phyloP scores from a whole-genome alignment of 2,888 invertebrate species.

The Tholera decimalis region DNA sequence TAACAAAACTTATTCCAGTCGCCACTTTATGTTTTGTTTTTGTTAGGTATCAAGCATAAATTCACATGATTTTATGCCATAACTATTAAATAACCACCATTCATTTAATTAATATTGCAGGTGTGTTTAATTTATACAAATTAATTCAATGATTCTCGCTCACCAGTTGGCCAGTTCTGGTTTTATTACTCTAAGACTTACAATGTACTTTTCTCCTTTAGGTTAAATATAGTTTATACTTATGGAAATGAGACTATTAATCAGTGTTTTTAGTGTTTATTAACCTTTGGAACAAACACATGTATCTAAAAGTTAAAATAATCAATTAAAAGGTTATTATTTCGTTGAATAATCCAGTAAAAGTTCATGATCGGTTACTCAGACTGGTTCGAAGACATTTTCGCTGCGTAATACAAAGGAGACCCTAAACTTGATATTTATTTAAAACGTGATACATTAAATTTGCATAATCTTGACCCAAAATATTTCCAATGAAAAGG shows the following conservation, averaged over 20 bases:
- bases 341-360: background rate
- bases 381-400: background rate
- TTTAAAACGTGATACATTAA: constrained; percentile 10
- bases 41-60: constrained; percentile 41
- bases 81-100: constrained; percentile 71
- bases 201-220: constrained; percentile 48
- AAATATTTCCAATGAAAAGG: constrained; percentile 16
- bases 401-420: constrained; percentile 1
- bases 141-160: constrained; percentile 66
- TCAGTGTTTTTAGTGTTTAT: background rate
- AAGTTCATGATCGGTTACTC: background rate
- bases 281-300: background rate
- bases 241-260: background rate
- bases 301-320: background rate
- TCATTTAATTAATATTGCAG: constrained; percentile 75
- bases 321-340: background rate
- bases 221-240: constrained; percentile 11
- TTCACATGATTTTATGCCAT: constrained; percentile 57
- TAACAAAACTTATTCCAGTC: constrained; percentile 69
- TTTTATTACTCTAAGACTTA: constrained; percentile 47
- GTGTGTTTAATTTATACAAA: constrained; percentile 82
- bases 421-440: constrained; percentile 6
- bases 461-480: constrained; percentile 34
- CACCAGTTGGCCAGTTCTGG: constrained; percentile 45
- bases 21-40: constrained; percentile 63